Conservation (phyloP, 2,888 invertebrate genomes). For the Diarsia rubi region DNA sequence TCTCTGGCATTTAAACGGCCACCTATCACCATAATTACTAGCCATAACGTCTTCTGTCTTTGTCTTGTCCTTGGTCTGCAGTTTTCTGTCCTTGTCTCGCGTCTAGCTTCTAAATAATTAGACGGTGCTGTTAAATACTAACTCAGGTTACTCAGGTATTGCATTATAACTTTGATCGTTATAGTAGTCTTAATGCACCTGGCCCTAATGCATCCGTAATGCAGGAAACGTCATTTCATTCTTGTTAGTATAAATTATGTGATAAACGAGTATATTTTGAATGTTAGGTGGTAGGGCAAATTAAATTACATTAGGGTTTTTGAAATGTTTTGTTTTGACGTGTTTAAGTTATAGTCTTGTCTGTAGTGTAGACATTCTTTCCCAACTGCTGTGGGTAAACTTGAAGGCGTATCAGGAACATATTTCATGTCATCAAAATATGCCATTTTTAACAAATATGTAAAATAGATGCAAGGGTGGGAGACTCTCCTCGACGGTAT, state of each 20-base stretch:
- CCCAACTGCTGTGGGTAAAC: not conserved
- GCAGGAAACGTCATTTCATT: constrained; percentile 63
- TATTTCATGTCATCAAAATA: constrained; percentile 18
- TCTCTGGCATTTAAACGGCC: constrained; percentile 85
- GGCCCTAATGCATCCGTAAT: constrained; percentile 65
- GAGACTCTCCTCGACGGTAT: constrained; percentile 21
- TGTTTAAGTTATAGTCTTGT: not conserved
- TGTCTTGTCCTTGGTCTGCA: constrained; percentile 63
- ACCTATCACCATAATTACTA: constrained; percentile 77
- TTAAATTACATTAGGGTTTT: not conserved
- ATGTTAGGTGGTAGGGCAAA: constrained; percentile 31
- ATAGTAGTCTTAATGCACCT: constrained; percentile 69
- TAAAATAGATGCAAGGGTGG: constrained; percentile 20
- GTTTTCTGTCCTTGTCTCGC: constrained; percentile 69
- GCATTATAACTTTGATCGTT: constrained; percentile 69
- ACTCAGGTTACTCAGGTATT: constrained; percentile 65
- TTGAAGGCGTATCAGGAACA: constrained; percentile 4
- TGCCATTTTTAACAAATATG: constrained; percentile 32
- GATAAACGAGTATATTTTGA: constrained; percentile 26
- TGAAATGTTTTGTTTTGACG: not conserved
- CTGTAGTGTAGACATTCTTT: constrained; percentile 6
- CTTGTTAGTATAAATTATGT: constrained; percentile 38
- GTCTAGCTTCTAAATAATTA: constrained; percentile 71
- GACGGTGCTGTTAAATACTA: constrained; percentile 69
- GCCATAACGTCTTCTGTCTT: constrained; percentile 64